Evolutionary conservation across 2,797 vertebrate genomes (phyloP).

Genomic region (Leucoraja ocellata): DNA sequence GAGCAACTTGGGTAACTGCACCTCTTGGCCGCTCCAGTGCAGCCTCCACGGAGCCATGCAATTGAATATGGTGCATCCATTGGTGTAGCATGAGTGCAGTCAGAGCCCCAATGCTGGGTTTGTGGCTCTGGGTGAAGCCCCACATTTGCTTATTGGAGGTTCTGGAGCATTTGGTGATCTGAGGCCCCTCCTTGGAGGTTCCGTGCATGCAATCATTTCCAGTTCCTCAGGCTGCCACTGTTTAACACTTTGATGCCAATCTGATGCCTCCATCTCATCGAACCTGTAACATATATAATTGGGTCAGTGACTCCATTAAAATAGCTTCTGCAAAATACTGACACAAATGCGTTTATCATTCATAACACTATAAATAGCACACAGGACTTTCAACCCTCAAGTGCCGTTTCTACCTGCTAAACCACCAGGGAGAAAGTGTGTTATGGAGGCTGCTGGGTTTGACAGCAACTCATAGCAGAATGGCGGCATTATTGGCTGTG

Average conservation of each 20-base stretch:
- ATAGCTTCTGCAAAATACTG: background rate
- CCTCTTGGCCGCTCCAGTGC: too few species aligned
- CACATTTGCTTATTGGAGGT: too few species aligned
- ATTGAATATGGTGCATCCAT: too few species aligned
- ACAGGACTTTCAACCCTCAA: conserved; percentile 11
- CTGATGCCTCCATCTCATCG: background rate
- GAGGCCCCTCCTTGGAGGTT: too few species aligned
- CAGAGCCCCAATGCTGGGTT: too few species aligned
- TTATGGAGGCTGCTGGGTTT: background rate
- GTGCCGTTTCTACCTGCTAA: background rate
- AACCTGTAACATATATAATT: background rate
- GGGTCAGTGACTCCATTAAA: conserved; percentile 23
- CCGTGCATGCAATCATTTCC: too few species aligned
- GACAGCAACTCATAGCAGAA: background rate
- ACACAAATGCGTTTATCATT: conserved; percentile 1
- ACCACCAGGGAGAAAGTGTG: background rate
- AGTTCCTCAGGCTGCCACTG: background rate
- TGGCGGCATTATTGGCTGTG: background rate
- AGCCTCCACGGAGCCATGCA: too few species aligned
- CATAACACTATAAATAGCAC: background rate
- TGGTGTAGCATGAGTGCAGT: too few species aligned
- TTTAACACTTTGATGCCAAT: background rate
- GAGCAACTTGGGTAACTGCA: too few species aligned
- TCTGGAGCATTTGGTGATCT: too few species aligned
- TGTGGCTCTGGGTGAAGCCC: too few species aligned